Percentiles rank a stretch among this genome's conserved stretches.
phyloP scores from a whole-genome alignment of 2,888 invertebrate genomes.

The Sesia bembeciformis region DNA sequence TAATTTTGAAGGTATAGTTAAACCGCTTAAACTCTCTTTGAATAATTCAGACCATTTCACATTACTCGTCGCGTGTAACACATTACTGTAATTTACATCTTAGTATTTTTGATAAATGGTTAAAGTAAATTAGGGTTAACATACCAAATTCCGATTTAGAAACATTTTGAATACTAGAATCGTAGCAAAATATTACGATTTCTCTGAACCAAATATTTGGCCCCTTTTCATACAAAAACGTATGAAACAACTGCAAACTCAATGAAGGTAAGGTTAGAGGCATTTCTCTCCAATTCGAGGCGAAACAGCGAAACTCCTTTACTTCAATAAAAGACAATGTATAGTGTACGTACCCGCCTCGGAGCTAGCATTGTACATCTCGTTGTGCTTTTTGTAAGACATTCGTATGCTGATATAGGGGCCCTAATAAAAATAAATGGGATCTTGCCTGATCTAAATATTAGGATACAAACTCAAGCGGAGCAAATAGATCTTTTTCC shows the following conservation, averaged over 20 bases:
- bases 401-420: conserved; percentile 55
- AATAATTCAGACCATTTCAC: too few species aligned
- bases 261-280: neutral
- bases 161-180: too few species aligned
- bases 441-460: conserved; percentile 50
- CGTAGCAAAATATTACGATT: too few species aligned
- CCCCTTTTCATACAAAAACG: too few species aligned
- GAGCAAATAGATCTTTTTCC: conserved; percentile 23
- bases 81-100: too few species aligned
- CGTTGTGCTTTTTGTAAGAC: conserved; percentile 39
- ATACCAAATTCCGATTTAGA: too few species aligned
- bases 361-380: conserved; percentile 25
- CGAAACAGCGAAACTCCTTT: neutral
- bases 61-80: too few species aligned
- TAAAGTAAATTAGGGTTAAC: too few species aligned
- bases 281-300: neutral
- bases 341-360: conserved; percentile 21
- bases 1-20: too few species aligned
- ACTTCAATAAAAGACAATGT: conserved; percentile 29
- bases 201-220: too few species aligned
- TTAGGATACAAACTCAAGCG: conserved; percentile 44
- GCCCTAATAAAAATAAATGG: conserved; percentile 57
- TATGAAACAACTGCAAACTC: neutral
- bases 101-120: too few species aligned
- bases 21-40: too few species aligned